Conservation (phyloP, 2,888 invertebrate species). For the Leptinotarsa peninsularis region DNA sequence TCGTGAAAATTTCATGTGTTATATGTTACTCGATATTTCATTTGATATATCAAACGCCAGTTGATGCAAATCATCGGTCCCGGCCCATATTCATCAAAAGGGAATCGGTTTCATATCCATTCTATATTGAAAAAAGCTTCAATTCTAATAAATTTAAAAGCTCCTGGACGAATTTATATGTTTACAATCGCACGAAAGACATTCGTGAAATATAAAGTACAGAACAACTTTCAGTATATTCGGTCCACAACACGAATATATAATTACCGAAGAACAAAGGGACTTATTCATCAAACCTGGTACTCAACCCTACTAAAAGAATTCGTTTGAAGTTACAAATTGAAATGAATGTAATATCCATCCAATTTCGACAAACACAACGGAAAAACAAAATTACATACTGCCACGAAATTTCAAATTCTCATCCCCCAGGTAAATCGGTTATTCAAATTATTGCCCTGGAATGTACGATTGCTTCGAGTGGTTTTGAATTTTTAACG, state of each 20-base stretch:
- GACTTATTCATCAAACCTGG: constrained; percentile 8
- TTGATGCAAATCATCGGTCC: no score
- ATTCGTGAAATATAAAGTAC: background rate
- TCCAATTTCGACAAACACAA: constrained; percentile 17
- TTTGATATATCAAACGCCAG: no score
- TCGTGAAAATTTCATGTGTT: no score
- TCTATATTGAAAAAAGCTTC: no score
- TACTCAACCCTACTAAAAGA: background rate
- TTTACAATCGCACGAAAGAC: background rate
- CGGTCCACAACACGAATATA: background rate
- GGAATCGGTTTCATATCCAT: no score
- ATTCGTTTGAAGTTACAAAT: constrained; percentile 17
- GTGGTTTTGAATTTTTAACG: constrained; percentile 13
- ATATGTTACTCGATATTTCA: no score
- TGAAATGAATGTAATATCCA: constrained; percentile 4
- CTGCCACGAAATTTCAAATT: background rate
- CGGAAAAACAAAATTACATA: constrained; percentile 11
- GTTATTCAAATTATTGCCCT: constrained; percentile 2
- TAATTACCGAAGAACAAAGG: constrained; percentile 5
- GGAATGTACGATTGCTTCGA: background rate
- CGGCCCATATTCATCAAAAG: no score
- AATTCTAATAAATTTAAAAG: background rate
- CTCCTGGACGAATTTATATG: background rate
- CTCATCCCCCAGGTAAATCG: constrained; percentile 10
- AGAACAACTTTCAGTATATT: background rate